phyloP scores from a whole-genome alignment of 2,797 vertebrate genomes.

The Anguilla marmorata region DNA sequence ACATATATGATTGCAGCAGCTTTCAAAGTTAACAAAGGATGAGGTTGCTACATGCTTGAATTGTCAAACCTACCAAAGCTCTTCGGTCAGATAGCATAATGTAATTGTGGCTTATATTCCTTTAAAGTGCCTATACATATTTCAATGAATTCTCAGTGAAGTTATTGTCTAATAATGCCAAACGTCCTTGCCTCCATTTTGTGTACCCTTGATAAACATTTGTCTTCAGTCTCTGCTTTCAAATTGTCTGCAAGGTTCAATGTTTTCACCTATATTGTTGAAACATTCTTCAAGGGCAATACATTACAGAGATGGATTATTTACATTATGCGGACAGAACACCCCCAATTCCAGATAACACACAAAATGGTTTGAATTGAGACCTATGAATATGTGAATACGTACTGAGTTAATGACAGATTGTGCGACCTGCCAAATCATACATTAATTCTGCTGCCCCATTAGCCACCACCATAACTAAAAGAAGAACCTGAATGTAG shows the following conservation, averaged over 20 bases:
- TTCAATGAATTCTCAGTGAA: no score
- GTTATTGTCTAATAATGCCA: slow-evolving; percentile 25
- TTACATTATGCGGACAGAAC: background rate
- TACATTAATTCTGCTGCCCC: slow-evolving; percentile 56
- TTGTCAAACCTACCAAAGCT: background rate
- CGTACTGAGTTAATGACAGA: slow-evolving; percentile 48
- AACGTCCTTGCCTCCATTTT: slow-evolving; percentile 27
- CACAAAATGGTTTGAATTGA: slow-evolving; percentile 30
- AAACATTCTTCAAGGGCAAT: background rate
- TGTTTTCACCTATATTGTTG: background rate
- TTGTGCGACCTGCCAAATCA: slow-evolving; percentile 46
- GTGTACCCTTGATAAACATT: slow-evolving; percentile 38
- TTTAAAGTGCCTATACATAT: no score
- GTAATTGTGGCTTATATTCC: no score
- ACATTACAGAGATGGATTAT: background rate
- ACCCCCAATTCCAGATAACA: background rate
- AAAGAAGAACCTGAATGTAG: slow-evolving; percentile 49
- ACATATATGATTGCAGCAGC: background rate
- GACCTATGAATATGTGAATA: slow-evolving; percentile 51
- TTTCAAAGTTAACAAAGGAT: background rate
- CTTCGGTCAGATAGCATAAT: no score
- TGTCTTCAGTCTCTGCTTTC: slow-evolving; percentile 31
- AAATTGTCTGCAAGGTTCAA: background rate
- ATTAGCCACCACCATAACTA: slow-evolving; percentile 53
- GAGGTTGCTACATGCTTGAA: background rate